phyloP scores from a whole-genome alignment of 2,113 vertebrate genomes.

The Mandrillus leucophaeus region DNA sequence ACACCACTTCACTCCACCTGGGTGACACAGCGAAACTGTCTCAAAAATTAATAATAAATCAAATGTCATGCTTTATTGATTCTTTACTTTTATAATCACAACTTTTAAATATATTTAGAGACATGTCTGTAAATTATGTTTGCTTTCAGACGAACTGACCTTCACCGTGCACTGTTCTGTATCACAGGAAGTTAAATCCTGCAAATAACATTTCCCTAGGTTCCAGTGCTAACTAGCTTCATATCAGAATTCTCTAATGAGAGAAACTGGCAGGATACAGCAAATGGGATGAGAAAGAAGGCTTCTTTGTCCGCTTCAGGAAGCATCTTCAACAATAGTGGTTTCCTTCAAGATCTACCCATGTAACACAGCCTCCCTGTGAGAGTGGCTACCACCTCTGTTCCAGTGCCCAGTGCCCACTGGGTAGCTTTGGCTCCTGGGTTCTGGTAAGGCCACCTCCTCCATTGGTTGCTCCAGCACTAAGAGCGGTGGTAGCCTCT shows the following conservation, averaged over 20 bases:
- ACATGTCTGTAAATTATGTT: background rate
- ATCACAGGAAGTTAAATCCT: background rate
- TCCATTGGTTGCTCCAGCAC: background rate
- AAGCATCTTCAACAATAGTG: background rate
- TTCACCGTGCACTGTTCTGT: background rate
- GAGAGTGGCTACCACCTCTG: background rate
- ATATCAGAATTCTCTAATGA: background rate
- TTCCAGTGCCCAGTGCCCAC: background rate
- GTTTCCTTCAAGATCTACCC: background rate
- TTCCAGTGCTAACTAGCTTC: background rate
- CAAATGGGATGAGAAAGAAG: background rate
- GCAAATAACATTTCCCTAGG: background rate
- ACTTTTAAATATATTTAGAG: background rate
- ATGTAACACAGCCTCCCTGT: too few relatives aligned
- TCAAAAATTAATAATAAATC: background rate
- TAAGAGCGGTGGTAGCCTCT: background rate
- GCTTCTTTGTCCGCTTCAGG: background rate
- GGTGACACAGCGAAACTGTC: too few relatives aligned
- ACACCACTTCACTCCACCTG: too few relatives aligned
- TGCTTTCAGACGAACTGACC: background rate
- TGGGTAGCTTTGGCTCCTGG: background rate
- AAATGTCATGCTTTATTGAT: background rate
- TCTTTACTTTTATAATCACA: background rate
- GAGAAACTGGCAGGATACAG: background rate
- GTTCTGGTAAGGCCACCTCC: background rate